phyloP scores from a whole-genome alignment of 1,140 invertebrate genomes.

The Penaeus vannamei region DNA sequence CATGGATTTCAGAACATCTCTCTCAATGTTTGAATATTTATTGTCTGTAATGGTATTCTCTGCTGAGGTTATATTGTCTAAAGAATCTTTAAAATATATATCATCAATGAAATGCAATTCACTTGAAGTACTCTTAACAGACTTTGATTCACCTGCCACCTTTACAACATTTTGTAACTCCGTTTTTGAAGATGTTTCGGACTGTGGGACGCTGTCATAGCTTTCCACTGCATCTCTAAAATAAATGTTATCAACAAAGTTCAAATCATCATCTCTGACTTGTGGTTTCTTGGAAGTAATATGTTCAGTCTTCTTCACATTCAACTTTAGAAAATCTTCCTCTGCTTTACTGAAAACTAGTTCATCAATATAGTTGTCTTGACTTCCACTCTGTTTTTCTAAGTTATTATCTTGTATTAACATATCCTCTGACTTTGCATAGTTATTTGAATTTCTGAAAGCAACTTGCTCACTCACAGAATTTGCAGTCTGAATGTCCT shows the following conservation, averaged over 20 bases:
- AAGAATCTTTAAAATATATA: background rate
- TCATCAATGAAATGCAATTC: background rate
- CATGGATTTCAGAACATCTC: no score
- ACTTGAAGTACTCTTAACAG: background rate
- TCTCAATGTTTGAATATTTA: background rate
- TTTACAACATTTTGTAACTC: slow-evolving; percentile 20
- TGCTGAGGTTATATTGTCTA: background rate
- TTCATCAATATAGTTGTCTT: slow-evolving; percentile 44
- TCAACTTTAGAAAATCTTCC: background rate
- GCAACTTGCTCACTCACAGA: no score
- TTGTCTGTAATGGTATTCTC: background rate
- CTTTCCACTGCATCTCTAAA: slow-evolving; percentile 41
- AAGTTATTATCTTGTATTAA: background rate
- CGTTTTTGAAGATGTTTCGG: background rate
- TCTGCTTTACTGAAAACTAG: slow-evolving; percentile 20
- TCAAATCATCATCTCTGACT: slow-evolving; percentile 25
- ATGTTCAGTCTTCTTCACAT: background rate
- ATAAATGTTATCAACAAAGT: slow-evolving; percentile 57
- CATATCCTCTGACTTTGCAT: background rate
- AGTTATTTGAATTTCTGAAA: background rate
- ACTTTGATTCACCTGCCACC: slow-evolving; percentile 30
- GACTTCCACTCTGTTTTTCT: background rate
- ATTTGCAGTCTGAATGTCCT: no score
- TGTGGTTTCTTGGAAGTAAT: background rate
- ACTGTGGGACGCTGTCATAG: background rate